phyloP scores from a whole-genome alignment of 2,888 invertebrate genomes.

The Drosophila multiciliata region DNA sequence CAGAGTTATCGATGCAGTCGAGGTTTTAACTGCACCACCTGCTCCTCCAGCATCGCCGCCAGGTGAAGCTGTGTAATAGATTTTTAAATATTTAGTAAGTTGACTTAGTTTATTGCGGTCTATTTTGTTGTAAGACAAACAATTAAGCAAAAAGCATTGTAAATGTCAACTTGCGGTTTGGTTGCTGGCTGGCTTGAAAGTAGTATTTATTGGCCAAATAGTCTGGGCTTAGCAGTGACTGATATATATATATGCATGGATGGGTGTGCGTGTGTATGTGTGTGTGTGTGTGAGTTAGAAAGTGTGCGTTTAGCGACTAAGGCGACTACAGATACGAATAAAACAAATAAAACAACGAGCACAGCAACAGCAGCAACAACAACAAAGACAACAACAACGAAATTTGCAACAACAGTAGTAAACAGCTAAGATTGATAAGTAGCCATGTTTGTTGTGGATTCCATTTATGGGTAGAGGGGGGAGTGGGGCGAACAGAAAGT shows the following conservation, averaged over 20 bases:
- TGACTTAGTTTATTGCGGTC: background rate
- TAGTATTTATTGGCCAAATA: slow-evolving; percentile 19
- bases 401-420: slow-evolving; percentile 26
- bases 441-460: slow-evolving; percentile 18
- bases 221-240: slow-evolving; percentile 9
- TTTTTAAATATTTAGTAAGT: slow-evolving; percentile 11
- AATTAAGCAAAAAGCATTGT: slow-evolving; percentile 41
- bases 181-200: slow-evolving; percentile 18
- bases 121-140: slow-evolving; percentile 22
- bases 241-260: background rate
- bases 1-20: slow-evolving; percentile 88
- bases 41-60: slow-evolving; percentile 65
- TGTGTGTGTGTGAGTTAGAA: slow-evolving; percentile 1
- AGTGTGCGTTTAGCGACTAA: slow-evolving; percentile 16
- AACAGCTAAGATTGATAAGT: slow-evolving; percentile 27
- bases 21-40: slow-evolving; percentile 85
- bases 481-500: slow-evolving; percentile 16
- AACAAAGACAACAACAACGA: slow-evolving; percentile 27
- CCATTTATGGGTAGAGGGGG: slow-evolving; percentile 4
- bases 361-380: slow-evolving; percentile 28
- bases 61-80: slow-evolving; percentile 68
- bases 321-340: slow-evolving; percentile 32
- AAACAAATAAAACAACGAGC: slow-evolving; percentile 28
- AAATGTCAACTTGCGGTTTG: slow-evolving; percentile 18
- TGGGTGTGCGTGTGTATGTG: slow-evolving; percentile 14